Conservation (phyloP, 2,888 invertebrate species). For the Noctuana brunneofusca region DNA sequence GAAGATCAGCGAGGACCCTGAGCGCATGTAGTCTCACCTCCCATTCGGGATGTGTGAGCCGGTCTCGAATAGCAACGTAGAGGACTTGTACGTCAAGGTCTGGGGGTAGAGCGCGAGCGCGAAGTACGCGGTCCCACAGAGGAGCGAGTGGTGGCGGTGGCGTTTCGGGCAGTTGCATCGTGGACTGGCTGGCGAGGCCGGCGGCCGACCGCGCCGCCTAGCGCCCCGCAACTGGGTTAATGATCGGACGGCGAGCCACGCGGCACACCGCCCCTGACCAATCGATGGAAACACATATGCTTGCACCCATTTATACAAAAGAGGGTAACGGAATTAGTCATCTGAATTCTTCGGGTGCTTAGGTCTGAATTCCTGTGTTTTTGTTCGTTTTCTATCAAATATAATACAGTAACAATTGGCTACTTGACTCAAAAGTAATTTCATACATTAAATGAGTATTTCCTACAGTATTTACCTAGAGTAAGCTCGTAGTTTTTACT, state of each 20-base stretch:
- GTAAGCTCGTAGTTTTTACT: no score
- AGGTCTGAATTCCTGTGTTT: background rate
- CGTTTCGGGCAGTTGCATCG: conserved; percentile 77
- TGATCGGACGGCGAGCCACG: conserved; percentile 78
- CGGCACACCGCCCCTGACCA: conserved; percentile 68
- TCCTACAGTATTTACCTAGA: no score
- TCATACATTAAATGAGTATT: no score
- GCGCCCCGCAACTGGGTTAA: conserved; percentile 80
- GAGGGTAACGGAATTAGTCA: conserved; percentile 12
- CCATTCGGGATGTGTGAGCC: conserved; percentile 91
- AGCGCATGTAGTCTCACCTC: conserved; percentile 92
- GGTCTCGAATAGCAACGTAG: conserved; percentile 87
- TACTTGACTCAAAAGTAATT: no score
- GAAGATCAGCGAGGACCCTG: conserved; percentile 89
- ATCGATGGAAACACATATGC: conserved; percentile 60
- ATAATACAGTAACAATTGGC: background rate
- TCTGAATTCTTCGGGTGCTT: background rate
- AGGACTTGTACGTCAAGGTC: conserved; percentile 85
- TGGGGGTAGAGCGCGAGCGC: conserved; percentile 88
- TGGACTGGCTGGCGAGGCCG: conserved; percentile 45
- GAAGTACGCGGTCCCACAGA: conserved; percentile 90
- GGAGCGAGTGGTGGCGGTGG: conserved; percentile 85
- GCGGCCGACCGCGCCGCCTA: conserved; percentile 75
- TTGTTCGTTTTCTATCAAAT: background rate
- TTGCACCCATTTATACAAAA: conserved; percentile 28